Conservation (phyloP, 2,113 vertebrate species). For the rabbit (Oryctolagus cuniculus) region mOryCun1.1 NC_091438.1:56254501-56255000, state of each 20-base stretch:
- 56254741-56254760: neutral
- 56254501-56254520: neutral
- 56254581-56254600: neutral
- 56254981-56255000: neutral
- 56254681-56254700: neutral
- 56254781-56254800: neutral
- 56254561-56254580: neutral
- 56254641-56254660: neutral
- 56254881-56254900: neutral
- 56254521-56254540: neutral
- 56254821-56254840: neutral
- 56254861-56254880: neutral
- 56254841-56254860: neutral
- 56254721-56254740: neutral
- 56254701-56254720: rapidly evolving
- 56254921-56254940: neutral
- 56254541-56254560: neutral
- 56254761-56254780: neutral
- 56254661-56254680: rapidly evolving
- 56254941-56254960: neutral
- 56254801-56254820: neutral
- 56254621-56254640: neutral
- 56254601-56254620: neutral
- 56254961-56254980: neutral
- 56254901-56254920: neutral